phyloP scores from a whole-genome alignment of 2,797 vertebrate genomes.

The Neosalanx taihuensis region DNA sequence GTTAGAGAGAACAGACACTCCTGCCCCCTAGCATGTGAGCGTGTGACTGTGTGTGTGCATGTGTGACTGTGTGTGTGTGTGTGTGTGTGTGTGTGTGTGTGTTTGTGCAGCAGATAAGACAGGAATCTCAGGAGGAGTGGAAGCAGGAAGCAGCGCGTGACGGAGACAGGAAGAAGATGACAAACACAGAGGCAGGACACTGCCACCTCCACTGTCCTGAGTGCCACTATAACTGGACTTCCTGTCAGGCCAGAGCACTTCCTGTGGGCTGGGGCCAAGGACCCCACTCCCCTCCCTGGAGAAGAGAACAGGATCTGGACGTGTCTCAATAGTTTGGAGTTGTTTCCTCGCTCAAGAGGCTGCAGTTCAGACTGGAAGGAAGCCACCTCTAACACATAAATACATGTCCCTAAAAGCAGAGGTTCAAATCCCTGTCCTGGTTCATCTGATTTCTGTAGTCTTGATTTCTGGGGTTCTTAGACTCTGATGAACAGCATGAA shows the following conservation, averaged over 20 bases:
- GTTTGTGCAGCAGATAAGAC: background rate
- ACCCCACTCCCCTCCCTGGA: conserved; percentile 15
- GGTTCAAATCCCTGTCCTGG: too few species aligned
- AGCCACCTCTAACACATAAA: background rate
- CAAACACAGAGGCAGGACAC: conserved; percentile 30
- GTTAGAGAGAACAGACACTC: background rate
- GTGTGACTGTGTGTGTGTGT: background rate
- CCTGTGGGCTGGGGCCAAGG: conserved; percentile 51
- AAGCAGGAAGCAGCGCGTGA: conserved; percentile 28
- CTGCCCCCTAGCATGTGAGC: too few species aligned
- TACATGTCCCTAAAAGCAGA: background rate
- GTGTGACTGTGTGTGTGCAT: background rate
- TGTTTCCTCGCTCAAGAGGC: background rate
- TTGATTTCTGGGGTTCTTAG: too few species aligned
- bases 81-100: background rate
- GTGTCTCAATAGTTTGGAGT: background rate
- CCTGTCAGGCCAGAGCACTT: conserved; percentile 56
- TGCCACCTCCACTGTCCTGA: conserved; percentile 25
- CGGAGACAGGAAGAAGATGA: conserved; percentile 42
- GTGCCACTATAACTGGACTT: conserved; percentile 64
- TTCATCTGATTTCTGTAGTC: too few species aligned
- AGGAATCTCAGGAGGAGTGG: background rate
- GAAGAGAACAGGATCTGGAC: background rate
- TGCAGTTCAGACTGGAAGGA: background rate
- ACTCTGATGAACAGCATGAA: too few species aligned